phyloP scores from a whole-genome alignment of 2,888 invertebrate genomes.

The Globia sparganii region DNA sequence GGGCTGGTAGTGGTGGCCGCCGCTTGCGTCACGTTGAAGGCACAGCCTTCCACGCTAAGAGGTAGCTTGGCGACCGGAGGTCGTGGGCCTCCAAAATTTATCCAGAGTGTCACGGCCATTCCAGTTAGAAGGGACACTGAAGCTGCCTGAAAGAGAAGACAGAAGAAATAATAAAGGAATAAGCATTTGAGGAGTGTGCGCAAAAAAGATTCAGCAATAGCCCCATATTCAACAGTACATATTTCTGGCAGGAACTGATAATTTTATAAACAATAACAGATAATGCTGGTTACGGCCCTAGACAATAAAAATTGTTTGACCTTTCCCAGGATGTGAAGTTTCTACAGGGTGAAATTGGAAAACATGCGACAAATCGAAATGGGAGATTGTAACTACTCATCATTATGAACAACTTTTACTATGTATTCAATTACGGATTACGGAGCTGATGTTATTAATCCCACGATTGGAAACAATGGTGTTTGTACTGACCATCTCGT shows the following conservation, averaged over 20 bases:
- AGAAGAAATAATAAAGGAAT: background rate
- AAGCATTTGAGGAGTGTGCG: background rate
- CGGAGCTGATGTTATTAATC: constrained; percentile 30
- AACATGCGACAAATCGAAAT: too few relatives aligned
- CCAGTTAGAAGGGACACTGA: constrained; percentile 92
- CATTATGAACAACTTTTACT: too few relatives aligned
- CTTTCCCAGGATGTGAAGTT: background rate
- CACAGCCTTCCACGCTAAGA: constrained; percentile 91
- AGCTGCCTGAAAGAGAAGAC: constrained; percentile 90
- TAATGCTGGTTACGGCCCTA: background rate
- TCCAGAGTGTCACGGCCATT: constrained; percentile 93
- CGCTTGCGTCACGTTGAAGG: constrained; percentile 74
- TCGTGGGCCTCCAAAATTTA: constrained; percentile 95
- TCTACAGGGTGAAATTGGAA: too few relatives aligned
- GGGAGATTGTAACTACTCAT: too few relatives aligned
- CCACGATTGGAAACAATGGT: constrained; percentile 23
- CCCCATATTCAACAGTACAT: background rate
- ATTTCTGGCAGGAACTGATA: background rate
- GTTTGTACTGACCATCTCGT: constrained; percentile 90
- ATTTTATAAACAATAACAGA: background rate
- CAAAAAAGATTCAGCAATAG: background rate
- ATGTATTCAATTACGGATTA: constrained; percentile 18
- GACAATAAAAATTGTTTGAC: background rate
- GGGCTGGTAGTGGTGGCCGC: constrained; percentile 58
- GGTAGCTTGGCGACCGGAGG: constrained; percentile 91